A percentile compares a stretch with the other conserved stretches of the same genome.
Evolutionary conservation across 2,888 invertebrate genomes (phyloP).

Genomic region (Latrodectus hesperus): DNA sequence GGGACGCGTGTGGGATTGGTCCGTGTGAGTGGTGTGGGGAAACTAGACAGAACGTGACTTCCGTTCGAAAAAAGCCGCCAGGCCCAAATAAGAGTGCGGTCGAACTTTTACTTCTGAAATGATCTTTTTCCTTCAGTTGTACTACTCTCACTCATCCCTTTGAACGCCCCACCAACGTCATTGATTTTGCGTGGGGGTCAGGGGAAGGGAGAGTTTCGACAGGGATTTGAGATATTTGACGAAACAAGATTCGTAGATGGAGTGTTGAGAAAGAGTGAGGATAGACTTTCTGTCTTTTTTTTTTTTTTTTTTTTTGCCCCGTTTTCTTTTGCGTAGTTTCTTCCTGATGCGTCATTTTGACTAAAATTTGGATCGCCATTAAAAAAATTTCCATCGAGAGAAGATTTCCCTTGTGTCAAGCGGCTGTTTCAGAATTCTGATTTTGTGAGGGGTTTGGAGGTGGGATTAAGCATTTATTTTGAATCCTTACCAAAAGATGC

Average conservation of each 20-base stretch:
- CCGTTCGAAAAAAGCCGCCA: slow-evolving; percentile 20
- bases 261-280: too few species aligned
- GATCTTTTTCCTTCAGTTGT: slow-evolving; percentile 38
- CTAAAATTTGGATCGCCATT: background rate
- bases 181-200: background rate
- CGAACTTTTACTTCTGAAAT: slow-evolving; percentile 38
- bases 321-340: too few species aligned
- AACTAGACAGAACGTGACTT: slow-evolving; percentile 42
- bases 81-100: slow-evolving; percentile 53
- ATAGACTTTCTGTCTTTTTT: too few species aligned
- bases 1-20: slow-evolving; percentile 55
- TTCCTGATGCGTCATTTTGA: background rate
- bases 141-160: background rate
- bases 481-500: background rate
- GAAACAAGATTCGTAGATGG: slow-evolving; percentile 15
- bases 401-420: background rate
- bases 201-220: background rate
- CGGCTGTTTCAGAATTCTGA: background rate
- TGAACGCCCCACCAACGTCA: background rate
- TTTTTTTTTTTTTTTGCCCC: too few species aligned
- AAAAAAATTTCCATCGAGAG: background rate
- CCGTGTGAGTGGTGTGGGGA: slow-evolving; percentile 7
- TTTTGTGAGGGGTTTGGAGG: background rate
- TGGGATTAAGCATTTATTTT: background rate
- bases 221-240: slow-evolving; percentile 30